Conservation (phyloP, 2,797 vertebrate genomes). For the Gymnothorax reevesii region DNA sequence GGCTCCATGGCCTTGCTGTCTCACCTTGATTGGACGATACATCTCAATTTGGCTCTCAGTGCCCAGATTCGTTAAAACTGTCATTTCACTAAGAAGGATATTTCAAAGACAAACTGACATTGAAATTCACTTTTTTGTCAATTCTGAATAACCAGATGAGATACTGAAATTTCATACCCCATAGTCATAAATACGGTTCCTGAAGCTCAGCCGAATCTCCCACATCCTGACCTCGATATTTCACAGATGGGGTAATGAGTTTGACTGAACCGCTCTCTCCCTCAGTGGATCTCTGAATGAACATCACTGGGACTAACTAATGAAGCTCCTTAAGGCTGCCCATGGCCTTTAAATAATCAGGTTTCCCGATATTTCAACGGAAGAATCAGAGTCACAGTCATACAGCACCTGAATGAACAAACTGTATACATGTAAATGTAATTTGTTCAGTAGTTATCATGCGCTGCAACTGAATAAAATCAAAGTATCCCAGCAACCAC, state of each 20-base stretch:
- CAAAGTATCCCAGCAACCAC: neutral
- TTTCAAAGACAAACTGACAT: neutral
- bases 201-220: neutral
- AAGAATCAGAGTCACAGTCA: neutral
- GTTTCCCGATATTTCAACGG: neutral
- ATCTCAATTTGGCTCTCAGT: neutral
- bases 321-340: neutral
- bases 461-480: neutral
- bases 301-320: neutral
- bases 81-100: neutral
- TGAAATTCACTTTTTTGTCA: too few relatives aligned
- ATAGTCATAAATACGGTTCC: too few relatives aligned
- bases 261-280: neutral
- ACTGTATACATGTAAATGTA: neutral
- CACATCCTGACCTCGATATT: conserved; percentile 3
- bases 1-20: neutral
- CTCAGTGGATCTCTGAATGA: neutral
- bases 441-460: neutral
- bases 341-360: neutral
- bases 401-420: neutral
- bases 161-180: too few relatives aligned
- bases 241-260: neutral
- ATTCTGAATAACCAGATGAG: too few relatives aligned
- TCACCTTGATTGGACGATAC: neutral
- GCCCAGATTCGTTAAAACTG: neutral